Percentiles rank a stretch among this genome's conserved stretches.
phyloP scores from a whole-genome alignment of 2,888 invertebrate species.

The Ornithoptera alexandrae region DNA sequence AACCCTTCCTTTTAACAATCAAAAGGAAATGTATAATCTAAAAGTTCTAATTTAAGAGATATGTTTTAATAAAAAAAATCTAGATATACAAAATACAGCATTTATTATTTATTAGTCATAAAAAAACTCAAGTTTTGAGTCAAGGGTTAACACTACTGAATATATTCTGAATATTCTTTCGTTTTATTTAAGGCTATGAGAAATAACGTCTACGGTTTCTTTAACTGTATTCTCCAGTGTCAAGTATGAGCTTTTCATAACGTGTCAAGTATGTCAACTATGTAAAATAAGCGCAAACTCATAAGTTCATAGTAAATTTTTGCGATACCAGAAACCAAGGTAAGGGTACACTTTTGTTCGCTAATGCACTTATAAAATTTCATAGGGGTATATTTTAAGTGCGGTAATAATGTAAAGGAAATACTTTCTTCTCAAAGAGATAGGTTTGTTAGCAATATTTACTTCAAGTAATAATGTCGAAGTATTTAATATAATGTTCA shows the following conservation, averaged over 20 bases:
- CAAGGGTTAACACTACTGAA: background rate
- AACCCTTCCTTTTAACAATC: conserved; percentile 50
- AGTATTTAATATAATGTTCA: background rate
- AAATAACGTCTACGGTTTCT: no score
- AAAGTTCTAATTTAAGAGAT: background rate
- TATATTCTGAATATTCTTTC: background rate
- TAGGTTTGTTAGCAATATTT: background rate
- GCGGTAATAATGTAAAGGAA: conserved; percentile 9
- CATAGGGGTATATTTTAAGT: conserved; percentile 23
- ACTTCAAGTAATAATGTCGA: background rate
- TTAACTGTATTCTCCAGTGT: no score
- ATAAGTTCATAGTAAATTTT: background rate
- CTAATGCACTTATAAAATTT: conserved; percentile 20
- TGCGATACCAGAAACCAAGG: conserved; percentile 10
- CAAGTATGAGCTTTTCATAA: background rate
- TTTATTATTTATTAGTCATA: background rate
- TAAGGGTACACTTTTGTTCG: conserved; percentile 3
- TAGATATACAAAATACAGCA: background rate
- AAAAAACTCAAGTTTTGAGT: background rate
- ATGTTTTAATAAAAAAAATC: background rate
- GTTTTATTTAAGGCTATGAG: background rate
- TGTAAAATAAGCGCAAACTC: background rate
- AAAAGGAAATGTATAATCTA: background rate
- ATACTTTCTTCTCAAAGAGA: background rate
- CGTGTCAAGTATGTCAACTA: background rate